These are phyloP conservation scores for Arenaria interpres DNA, from an alignment of 2,113 vertebrate species.

Conservation along the genomic window DNA sequence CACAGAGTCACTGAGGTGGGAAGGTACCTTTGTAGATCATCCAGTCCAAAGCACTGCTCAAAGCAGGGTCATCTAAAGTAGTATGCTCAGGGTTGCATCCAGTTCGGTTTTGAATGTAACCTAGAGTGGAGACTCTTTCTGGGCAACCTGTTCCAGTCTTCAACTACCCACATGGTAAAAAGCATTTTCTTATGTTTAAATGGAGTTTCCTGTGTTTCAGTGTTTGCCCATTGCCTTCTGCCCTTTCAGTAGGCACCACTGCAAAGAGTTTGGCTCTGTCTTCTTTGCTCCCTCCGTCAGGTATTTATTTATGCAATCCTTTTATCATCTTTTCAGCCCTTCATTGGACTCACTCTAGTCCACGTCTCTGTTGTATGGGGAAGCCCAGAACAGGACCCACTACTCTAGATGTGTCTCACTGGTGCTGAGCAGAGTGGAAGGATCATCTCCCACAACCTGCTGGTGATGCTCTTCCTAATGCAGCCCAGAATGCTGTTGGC, in stretches of 20 bases:
- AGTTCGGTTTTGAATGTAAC: background rate
- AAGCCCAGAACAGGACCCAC: background rate
- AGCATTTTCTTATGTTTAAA: background rate
- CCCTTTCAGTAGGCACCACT: background rate
- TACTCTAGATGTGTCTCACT: background rate
- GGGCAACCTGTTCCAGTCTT: background rate
- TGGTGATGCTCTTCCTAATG: background rate
- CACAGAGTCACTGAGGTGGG: background rate
- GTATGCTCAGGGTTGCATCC: rapidly evolving
- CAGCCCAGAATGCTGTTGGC: background rate
- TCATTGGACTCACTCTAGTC: background rate
- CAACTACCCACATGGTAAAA: background rate
- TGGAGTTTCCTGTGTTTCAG: background rate
- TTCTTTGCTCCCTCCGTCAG: background rate
- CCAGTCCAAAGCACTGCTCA: background rate
- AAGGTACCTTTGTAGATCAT: background rate
- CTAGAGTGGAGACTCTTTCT: background rate
- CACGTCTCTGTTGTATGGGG: background rate
- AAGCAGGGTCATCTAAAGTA: background rate
- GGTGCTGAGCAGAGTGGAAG: background rate
- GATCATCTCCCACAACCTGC: background rate
- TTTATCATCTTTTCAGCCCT: background rate
- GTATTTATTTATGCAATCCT: background rate
- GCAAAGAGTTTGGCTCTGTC: background rate
- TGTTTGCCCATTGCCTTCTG: background rate